Conservation (phyloP, 2,888 invertebrate genomes). For the Drosophila bunnanda region DNA sequence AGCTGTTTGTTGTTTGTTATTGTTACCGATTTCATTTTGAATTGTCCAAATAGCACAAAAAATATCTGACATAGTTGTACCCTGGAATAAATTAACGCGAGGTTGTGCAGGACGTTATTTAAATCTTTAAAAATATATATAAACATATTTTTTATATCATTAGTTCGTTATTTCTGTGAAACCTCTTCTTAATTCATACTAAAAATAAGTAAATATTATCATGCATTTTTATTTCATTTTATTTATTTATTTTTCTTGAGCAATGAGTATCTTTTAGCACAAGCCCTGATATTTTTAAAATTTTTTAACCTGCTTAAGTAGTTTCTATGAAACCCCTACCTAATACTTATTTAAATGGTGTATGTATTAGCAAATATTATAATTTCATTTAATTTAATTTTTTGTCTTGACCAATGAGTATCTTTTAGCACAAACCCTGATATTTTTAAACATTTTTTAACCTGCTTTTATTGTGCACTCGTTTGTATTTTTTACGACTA, state of each 20-base stretch:
- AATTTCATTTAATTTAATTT: neutral
- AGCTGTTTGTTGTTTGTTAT: conserved; percentile 28
- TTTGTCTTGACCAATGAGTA: conserved; percentile 9
- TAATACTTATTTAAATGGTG: neutral
- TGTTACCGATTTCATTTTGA: conserved; percentile 39
- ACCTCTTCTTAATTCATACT: too few relatives aligned
- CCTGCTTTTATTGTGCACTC: conserved; percentile 23
- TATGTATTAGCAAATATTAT: neutral
- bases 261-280: conserved; percentile 6
- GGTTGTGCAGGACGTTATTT: too few relatives aligned
- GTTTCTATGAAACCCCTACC: too few relatives aligned
- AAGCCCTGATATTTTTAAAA: neutral
- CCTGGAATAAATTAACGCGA: too few relatives aligned
- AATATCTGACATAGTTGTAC: conserved; percentile 26
- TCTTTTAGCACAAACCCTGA: neutral
- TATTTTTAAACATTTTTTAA: neutral
- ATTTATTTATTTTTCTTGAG: neutral
- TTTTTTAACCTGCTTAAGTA: conserved; percentile 1
- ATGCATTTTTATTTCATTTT: neutral
- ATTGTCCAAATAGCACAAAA: conserved; percentile 37
- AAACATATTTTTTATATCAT: too few relatives aligned
- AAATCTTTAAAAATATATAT: too few relatives aligned
- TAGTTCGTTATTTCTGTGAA: too few relatives aligned
- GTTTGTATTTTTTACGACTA: conserved; percentile 35
- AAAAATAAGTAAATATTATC: too few relatives aligned